phyloP scores from a whole-genome alignment of 2,888 invertebrate genomes.

The Lycaena phlaeas region DNA sequence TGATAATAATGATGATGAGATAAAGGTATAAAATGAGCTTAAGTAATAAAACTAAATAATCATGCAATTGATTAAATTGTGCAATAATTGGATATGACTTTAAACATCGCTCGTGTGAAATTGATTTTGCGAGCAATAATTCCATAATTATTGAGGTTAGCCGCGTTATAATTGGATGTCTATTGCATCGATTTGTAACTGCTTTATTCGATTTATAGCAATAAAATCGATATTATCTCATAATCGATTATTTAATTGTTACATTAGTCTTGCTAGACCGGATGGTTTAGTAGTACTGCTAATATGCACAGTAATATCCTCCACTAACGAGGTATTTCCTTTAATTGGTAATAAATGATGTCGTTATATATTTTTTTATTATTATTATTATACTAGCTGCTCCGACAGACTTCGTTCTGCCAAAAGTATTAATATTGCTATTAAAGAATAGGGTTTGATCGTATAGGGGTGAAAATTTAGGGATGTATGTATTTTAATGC shows the following conservation, averaged over 20 bases:
- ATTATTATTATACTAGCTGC: no score
- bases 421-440: no score
- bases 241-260: not conserved
- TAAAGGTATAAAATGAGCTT: not conserved
- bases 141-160: conserved; percentile 42
- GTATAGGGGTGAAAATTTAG: no score
- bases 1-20: not conserved
- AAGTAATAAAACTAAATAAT: not conserved
- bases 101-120: conserved; percentile 28
- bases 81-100: conserved; percentile 33
- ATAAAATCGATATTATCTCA: not conserved
- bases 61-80: conserved; percentile 18
- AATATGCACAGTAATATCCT: no score
- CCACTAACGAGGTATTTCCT: no score
- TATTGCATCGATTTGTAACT: conserved; percentile 51
- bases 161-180: conserved; percentile 40
- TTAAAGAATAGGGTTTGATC: no score
- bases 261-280: not conserved
- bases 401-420: no score
- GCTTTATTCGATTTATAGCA: conserved; percentile 4
- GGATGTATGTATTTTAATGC: no score
- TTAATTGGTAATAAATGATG: no score
- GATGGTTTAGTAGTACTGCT: no score
- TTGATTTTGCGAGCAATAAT: conserved; percentile 41
- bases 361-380: no score